Conservation (phyloP, 2,113 vertebrate genomes). For the Chaetops frenatus region DNA sequence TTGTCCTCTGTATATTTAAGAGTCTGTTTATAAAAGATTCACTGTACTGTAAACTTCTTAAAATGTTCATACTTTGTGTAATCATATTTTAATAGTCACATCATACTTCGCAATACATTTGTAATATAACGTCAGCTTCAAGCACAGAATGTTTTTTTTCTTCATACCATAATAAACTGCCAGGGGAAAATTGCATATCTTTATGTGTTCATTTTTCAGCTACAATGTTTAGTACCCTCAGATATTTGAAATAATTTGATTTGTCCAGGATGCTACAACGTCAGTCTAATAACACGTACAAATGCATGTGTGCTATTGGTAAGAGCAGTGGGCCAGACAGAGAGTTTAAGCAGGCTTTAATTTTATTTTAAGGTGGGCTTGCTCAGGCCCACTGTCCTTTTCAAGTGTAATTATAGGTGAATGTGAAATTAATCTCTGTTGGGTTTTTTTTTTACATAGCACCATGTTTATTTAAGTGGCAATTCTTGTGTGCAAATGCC, state of each 20-base stretch:
- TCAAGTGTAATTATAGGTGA: not conserved
- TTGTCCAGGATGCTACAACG: not conserved
- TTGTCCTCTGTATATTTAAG: constrained; percentile 77
- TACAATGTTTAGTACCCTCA: not conserved
- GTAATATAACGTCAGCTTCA: constrained; percentile 76
- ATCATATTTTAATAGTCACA: constrained; percentile 77
- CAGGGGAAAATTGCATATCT: constrained; percentile 69
- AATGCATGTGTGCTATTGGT: not conserved
- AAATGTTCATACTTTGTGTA: constrained; percentile 77
- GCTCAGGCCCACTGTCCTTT: not conserved
- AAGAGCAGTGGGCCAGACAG: not conserved
- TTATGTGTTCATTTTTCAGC: constrained; percentile 60
- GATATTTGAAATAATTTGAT: constrained; percentile 6
- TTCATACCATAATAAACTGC: constrained; percentile 82
- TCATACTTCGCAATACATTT: constrained; percentile 72
- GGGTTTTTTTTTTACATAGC: not conserved
- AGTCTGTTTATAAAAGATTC: constrained; percentile 76
- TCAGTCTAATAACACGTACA: not conserved
- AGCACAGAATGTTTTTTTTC: constrained; percentile 74
- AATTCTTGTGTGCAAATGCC: not conserved
- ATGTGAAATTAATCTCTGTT: not conserved
- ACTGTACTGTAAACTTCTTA: constrained; percentile 77
- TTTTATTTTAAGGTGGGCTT: constrained; percentile 20
- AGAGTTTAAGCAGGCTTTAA: not conserved
- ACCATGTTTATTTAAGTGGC: not conserved